Evolutionary conservation across 1,140 invertebrate genomes (phyloP).

Genomic region (Drosophila rhopaloa): DNA sequence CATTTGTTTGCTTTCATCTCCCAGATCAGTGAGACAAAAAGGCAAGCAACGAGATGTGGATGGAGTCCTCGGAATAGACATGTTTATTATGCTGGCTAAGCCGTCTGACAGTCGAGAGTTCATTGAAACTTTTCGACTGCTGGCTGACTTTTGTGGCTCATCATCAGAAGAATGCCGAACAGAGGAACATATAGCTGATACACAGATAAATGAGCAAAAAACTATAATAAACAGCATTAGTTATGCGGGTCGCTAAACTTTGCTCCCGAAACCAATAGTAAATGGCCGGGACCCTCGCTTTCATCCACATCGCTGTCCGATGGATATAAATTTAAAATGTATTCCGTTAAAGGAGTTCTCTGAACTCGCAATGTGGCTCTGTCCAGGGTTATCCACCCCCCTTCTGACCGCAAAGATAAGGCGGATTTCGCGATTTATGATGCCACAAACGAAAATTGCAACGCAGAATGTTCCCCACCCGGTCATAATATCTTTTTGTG

Average conservation of each 20-base stretch:
- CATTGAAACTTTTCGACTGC: conserved; percentile 55
- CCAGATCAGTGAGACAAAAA: conserved; percentile 42
- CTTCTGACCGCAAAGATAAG: conserved; percentile 34
- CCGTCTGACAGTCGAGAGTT: conserved; percentile 36
- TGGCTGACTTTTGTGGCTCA: conserved; percentile 30
- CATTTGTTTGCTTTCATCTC: conserved; percentile 54
- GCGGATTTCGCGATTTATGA: conserved; percentile 40
- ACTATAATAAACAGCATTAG: conserved; percentile 46
- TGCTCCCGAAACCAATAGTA: conserved; percentile 34
- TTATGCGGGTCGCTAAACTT: conserved; percentile 69
- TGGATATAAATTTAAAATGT: conserved; percentile 66
- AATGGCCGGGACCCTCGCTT: conserved; percentile 46
- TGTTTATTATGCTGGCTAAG: conserved; percentile 60
- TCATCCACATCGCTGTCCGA: conserved; percentile 6
- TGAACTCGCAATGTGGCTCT: conserved; percentile 41
- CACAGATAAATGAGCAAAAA: conserved; percentile 27
- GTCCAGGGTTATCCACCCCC: conserved; percentile 35
- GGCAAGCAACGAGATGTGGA: conserved; percentile 10
- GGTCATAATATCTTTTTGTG: conserved; percentile 21
- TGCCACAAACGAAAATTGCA: conserved; percentile 37
- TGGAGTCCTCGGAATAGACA: conserved; percentile 18
- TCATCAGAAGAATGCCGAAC: background rate
- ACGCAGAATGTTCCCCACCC: conserved; percentile 18
- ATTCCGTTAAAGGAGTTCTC: conserved; percentile 46
- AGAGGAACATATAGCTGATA: conserved; percentile 18